These are phyloP conservation scores for Mionectes macconnelli DNA, from an alignment of 2,113 vertebrate species.

Conservation along the genomic window DNA sequence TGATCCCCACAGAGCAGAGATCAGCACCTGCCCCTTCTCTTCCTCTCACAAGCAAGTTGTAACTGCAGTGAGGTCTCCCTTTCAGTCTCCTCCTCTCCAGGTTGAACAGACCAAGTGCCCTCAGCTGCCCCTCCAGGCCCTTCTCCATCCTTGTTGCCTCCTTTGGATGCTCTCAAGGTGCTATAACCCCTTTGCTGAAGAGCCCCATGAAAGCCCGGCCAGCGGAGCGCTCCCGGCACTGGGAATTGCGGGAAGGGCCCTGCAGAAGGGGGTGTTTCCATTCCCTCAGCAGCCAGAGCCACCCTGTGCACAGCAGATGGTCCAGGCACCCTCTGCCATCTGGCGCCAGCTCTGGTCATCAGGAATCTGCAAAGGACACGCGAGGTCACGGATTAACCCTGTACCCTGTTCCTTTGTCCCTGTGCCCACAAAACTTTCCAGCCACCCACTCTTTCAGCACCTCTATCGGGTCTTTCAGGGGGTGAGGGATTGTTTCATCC, in stretches of 20 bases:
- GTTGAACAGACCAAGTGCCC: not conserved
- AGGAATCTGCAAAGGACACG: rapidly evolving
- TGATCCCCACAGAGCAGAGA: not conserved
- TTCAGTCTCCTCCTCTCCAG: not conserved
- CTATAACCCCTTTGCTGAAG: not conserved
- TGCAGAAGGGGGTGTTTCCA: not conserved
- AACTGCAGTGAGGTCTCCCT: not conserved
- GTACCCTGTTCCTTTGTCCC: not conserved
- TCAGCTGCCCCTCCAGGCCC: not conserved
- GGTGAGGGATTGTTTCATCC: rapidly evolving
- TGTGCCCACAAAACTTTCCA: not conserved
- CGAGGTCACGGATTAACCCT: not conserved
- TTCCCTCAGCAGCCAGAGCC: not conserved
- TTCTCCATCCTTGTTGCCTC: not conserved
- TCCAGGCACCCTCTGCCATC: not conserved
- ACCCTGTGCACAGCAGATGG: not conserved
- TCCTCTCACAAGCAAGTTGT: not conserved
- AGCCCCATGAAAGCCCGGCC: not conserved
- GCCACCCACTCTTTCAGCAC: not conserved
- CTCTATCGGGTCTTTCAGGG: rapidly evolving
- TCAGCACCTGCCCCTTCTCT: not conserved
- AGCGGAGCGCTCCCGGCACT: not conserved
- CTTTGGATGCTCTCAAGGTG: not conserved
- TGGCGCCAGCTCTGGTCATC: not conserved
- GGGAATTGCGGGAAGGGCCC: not conserved